Conservation (phyloP, 2,113 vertebrate species). For the Atrichornis clamosus region DNA sequence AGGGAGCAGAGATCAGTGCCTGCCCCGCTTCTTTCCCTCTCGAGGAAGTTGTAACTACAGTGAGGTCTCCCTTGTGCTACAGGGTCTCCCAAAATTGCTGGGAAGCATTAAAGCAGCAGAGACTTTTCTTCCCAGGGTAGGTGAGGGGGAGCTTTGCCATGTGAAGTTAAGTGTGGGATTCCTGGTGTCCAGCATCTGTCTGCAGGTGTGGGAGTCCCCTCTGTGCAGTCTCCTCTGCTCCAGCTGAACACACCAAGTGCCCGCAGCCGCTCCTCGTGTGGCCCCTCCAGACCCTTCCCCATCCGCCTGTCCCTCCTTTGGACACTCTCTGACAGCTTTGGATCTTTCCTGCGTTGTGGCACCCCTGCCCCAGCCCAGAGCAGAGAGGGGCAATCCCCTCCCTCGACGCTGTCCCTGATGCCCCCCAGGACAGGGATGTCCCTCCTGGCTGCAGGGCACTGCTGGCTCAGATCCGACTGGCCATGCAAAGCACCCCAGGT, state of each 20-base stretch:
- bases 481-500: fast-evolving
- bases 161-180: no score
- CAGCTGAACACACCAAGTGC: no score
- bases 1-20: no score
- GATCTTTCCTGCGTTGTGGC: fast-evolving
- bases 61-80: not conserved
- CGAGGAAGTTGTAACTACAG: not conserved
- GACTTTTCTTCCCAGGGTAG: no score
- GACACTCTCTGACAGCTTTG: not conserved
- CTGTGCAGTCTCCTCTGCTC: not conserved
- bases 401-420: fast-evolving
- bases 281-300: not conserved
- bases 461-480: not conserved
- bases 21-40: not conserved
- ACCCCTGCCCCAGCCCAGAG: not conserved
- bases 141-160: no score
- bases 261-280: fast-evolving
- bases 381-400: no score
- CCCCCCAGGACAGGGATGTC: not conserved
- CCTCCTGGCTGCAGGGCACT: not conserved
- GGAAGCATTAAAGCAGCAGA: no score
- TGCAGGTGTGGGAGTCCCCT: no score
- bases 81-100: no score
- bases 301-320: not conserved
- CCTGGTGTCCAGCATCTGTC: no score